Percentiles rank a stretch among this genome's conserved stretches.
phyloP scores from a whole-genome alignment of 1,140 invertebrate species.

The Ephestia elutella region DNA sequence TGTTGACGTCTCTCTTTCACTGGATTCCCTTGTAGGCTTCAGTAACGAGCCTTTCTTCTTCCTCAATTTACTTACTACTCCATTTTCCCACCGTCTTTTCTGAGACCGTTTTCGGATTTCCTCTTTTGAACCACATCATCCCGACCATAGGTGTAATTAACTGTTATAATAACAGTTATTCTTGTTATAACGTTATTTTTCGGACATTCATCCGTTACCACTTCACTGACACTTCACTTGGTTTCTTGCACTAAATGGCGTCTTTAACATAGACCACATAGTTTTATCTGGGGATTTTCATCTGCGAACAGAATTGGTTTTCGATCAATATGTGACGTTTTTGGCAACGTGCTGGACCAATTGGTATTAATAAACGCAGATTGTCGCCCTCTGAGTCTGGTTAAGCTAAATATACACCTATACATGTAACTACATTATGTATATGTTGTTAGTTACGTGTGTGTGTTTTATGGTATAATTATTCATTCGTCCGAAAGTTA shows the following conservation, averaged over 20 bases:
- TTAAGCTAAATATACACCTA: not conserved
- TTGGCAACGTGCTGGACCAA: slow-evolving; percentile 13
- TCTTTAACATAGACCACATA: slow-evolving; percentile 10
- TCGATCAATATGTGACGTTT: slow-evolving; percentile 16
- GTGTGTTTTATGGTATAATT: not conserved
- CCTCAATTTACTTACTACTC: slow-evolving; percentile 51
- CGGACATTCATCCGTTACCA: not conserved
- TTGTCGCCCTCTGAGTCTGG: slow-evolving; percentile 3
- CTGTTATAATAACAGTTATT: slow-evolving; percentile 4
- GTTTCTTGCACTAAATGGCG: not conserved
- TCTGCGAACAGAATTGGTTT: slow-evolving; percentile 19
- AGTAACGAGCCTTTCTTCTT: slow-evolving; percentile 51
- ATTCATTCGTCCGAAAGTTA: not conserved
- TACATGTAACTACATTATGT: not conserved
- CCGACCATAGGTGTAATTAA: slow-evolving; percentile 39
- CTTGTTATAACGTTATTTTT: not conserved
- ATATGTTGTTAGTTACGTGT: not conserved
- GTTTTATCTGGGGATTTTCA: slow-evolving; percentile 9
- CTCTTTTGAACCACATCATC: slow-evolving; percentile 70
- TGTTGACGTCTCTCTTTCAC: slow-evolving; percentile 62
- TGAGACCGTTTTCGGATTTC: slow-evolving; percentile 49
- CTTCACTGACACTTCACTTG: slow-evolving; percentile 7
- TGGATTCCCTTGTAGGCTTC: slow-evolving; percentile 60
- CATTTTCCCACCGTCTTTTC: slow-evolving; percentile 52
- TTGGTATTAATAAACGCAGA: not conserved